Evolutionary conservation across 30 jellyfish, hydroid and myxozoan species (phyloP).

Genomic region (Chrysaora quinquecirrha): DNA sequence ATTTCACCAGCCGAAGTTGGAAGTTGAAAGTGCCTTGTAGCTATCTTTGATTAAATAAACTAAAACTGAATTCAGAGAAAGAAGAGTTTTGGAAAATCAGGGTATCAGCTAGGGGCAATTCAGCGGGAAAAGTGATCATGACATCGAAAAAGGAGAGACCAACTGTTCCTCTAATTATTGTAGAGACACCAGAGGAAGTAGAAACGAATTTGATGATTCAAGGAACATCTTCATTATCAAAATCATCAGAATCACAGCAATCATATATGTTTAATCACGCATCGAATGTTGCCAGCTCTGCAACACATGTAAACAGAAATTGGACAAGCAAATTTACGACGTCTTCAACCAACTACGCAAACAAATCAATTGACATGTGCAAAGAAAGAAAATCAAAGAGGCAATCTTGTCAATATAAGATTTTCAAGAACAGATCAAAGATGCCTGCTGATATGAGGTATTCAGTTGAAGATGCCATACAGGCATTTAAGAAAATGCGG

Average conservation of each 20-base stretch:
- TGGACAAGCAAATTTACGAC: background rate
- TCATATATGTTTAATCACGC: too few relatives aligned
- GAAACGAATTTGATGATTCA: slow-evolving; percentile 44
- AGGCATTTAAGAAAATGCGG: slow-evolving; percentile 55
- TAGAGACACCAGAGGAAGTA: slow-evolving; percentile 66
- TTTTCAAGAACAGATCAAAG: slow-evolving; percentile 27
- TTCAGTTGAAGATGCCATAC: slow-evolving; percentile 51
- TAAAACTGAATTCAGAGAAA: too few relatives aligned
- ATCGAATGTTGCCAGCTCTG: too few relatives aligned
- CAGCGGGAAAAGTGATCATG: too few relatives aligned
- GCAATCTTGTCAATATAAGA: slow-evolving; percentile 25
- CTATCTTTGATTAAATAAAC: too few relatives aligned
- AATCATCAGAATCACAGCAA: slow-evolving; percentile 5
- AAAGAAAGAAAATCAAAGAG: slow-evolving; percentile 13
- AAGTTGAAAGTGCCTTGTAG: too few relatives aligned
- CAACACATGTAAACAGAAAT: background rate
- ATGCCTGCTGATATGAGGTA: slow-evolving; percentile 18
- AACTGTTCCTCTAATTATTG: slow-evolving; percentile 42
- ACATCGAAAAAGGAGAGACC: background rate
- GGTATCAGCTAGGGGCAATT: too few relatives aligned
- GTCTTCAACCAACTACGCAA: background rate
- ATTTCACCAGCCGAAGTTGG: too few relatives aligned
- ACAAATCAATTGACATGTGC: background rate
- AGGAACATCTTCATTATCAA: background rate
- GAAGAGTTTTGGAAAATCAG: too few relatives aligned